Percentiles rank a stretch among this genome's conserved stretches.
phyloP scores from a whole-genome alignment of 1,140 invertebrate species.

The Scylla paramamosain region DNA sequence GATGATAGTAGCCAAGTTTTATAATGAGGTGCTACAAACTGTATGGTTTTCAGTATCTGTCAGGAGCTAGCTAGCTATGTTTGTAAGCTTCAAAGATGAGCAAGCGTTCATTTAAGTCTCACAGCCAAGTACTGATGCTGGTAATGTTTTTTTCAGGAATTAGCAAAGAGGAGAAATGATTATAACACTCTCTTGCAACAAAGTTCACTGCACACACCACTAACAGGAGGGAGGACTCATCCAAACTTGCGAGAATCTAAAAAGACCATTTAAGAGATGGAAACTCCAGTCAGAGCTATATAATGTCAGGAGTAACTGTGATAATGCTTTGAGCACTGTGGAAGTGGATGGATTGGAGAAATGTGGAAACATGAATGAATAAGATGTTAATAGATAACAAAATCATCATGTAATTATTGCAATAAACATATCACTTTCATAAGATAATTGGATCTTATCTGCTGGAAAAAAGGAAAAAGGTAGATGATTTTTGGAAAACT shows the following conservation, averaged over 20 bases:
- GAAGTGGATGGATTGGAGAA: not conserved
- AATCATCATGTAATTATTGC: not conserved
- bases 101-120: not conserved
- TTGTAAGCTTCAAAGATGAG: no score
- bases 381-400: not conserved
- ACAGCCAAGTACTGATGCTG: slow-evolving; percentile 18
- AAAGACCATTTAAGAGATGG: not conserved
- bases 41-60: no score
- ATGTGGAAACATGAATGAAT: not conserved
- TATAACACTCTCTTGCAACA: slow-evolving; percentile 23
- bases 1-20: no score
- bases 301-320: not conserved
- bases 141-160: slow-evolving; percentile 53
- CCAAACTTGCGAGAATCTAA: not conserved
- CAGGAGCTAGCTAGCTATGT: no score
- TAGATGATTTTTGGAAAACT: no score
- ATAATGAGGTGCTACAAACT: no score
- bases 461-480: no score
- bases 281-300: not conserved
- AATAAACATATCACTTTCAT: no score
- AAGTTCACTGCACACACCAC: not conserved
- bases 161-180: slow-evolving; percentile 51
- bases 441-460: no score
- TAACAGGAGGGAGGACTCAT: not conserved
- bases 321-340: not conserved